These are phyloP conservation scores for Tetramorium parvispinum DNA, from an alignment of 1,140 invertebrate genomes.

Conservation along the genomic window DNA sequence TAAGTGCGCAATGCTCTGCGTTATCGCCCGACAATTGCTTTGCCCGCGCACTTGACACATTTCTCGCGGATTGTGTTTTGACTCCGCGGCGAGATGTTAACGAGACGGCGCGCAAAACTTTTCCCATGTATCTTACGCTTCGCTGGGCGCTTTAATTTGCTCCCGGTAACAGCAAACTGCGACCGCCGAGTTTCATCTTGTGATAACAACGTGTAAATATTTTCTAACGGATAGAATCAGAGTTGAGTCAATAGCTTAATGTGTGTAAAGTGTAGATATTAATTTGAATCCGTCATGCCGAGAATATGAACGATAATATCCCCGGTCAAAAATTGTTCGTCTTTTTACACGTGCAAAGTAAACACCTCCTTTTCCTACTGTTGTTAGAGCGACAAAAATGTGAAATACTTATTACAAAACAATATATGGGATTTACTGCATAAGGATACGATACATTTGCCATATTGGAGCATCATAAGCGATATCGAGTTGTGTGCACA, in stretches of 20 bases:
- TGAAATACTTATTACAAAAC: not conserved
- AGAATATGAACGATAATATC: not conserved
- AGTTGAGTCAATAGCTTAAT: conserved; percentile 18
- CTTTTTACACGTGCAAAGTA: no score
- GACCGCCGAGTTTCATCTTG: conserved; percentile 8
- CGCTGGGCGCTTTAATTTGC: conserved; percentile 27
- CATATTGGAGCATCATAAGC: conserved; percentile 39
- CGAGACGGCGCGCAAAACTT: conserved; percentile 10
- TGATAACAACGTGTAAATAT: conserved; percentile 17
- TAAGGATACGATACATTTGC: not conserved
- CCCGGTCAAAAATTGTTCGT: not conserved
- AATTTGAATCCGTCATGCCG: not conserved
- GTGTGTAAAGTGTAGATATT: not conserved
- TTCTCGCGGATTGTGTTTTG: conserved; percentile 32
- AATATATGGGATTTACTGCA: not conserved
- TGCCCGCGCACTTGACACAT: conserved; percentile 39
- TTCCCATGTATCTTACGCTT: conserved; percentile 25
- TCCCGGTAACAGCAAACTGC: conserved; percentile 13
- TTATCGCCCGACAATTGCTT: not conserved
- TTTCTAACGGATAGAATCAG: not conserved
- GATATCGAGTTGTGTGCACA: conserved; percentile 34
- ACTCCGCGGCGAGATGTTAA: conserved; percentile 27
- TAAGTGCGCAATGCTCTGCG: not conserved
- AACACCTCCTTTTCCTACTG: not conserved
- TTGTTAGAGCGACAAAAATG: not conserved